These are phyloP conservation scores for Tenthredo livida DNA, from an alignment of 2,888 invertebrate species.

Conservation along the genomic window DNA sequence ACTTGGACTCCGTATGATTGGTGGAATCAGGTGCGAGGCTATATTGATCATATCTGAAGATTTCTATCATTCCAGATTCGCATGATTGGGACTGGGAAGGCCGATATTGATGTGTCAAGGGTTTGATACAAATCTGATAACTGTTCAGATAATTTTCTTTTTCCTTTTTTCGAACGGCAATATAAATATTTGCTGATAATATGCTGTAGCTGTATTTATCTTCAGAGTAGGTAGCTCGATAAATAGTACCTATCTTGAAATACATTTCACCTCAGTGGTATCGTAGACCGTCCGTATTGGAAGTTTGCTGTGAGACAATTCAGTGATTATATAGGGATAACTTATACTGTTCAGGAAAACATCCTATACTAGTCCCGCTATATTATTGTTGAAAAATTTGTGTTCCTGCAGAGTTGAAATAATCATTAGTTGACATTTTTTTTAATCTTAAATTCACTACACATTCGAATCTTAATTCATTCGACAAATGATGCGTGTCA, in stretches of 20 bases:
- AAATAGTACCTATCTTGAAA: neutral
- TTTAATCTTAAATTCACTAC: too few species aligned
- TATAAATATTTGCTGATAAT: neutral
- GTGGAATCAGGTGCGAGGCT: neutral
- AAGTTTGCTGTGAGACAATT: neutral
- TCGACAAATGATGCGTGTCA: too few species aligned
- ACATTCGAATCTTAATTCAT: too few species aligned
- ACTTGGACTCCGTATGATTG: neutral
- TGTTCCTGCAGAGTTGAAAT: too few species aligned
- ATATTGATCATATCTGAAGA: neutral
- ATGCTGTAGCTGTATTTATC: neutral
- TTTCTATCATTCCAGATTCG: neutral
- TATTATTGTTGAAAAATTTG: too few species aligned
- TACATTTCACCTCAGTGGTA: neutral
- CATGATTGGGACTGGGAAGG: neutral
- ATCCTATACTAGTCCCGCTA: neutral
- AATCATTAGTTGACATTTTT: too few species aligned
- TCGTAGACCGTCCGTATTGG: neutral
- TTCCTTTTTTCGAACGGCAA: neutral
- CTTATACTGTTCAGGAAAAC: neutral
- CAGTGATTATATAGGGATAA: neutral
- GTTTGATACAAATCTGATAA: neutral
- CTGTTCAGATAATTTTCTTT: neutral
- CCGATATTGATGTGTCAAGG: neutral
- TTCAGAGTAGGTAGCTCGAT: neutral